A percentile compares a stretch with the other conserved stretches of the same genome.
These are phyloP conservation scores for Pyrocephalus nanus DNA, from an alignment of 2,797 vertebrate species.

Conservation along the genomic window DNA sequence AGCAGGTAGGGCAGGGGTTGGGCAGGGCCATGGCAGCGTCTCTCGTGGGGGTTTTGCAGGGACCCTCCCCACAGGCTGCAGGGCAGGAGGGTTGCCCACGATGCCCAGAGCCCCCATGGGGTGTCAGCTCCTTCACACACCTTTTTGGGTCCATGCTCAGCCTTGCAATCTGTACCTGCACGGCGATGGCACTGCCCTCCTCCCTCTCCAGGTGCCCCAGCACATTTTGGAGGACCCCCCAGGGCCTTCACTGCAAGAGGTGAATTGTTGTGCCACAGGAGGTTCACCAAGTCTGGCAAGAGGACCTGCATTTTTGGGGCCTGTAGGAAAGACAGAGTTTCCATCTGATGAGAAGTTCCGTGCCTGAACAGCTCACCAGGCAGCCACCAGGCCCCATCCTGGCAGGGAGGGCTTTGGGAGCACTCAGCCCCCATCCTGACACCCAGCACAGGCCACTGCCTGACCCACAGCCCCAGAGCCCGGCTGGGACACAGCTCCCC, in stretches of 20 bases:
- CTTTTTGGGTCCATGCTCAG: neutral
- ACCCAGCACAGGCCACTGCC: neutral
- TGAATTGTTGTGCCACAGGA: neutral
- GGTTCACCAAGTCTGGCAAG: neutral
- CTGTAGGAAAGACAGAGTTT: neutral
- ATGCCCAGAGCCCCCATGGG: too few relatives aligned
- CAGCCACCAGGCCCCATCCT: neutral
- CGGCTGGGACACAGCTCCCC: neutral
- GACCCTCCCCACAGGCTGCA: neutral
- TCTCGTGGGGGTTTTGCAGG: neutral
- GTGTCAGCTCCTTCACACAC: too few relatives aligned
- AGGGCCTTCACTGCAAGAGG: neutral
- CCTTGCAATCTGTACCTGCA: neutral
- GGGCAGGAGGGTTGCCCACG: neutral
- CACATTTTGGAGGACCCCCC: neutral
- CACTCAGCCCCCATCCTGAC: neutral
- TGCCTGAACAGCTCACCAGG: neutral
- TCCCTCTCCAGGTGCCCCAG: neutral
- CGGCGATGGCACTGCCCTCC: neutral
- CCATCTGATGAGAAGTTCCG: neutral
- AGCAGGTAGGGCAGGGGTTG: neutral
- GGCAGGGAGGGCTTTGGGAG: neutral
- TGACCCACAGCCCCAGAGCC: neutral
- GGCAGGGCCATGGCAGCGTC: neutral
- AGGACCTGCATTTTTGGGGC: neutral